Base-by-base conservation (phyloP, 2,113 vertebrate species). In the Solenodon paradoxus region DNA sequence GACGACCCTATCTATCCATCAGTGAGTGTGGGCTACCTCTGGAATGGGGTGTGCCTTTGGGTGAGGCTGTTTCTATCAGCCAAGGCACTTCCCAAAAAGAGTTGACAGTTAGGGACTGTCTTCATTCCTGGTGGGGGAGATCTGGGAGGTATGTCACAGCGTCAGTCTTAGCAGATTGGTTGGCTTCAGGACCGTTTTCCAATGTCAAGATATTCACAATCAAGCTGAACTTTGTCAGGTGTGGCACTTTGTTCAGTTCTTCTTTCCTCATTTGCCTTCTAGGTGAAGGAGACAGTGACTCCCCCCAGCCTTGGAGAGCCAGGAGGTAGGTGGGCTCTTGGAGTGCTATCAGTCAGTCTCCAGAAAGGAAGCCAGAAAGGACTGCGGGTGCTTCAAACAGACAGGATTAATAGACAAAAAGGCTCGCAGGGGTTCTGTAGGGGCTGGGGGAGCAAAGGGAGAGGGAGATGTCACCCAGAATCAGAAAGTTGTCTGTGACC, bases 1-100 rank as follows among this genome's bases (percentile, higher is more conserved):
- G 38, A 82, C 1, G 2, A 4, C 22, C 8, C 8, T 12, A 3
- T 4, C 7, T 7, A n/a, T 71, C 24, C 9, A 0, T 45, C 9
- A 0, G 0, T 51, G 42, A 2, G 32, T 47, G 19, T 42, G 6
- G 1, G 15, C 35, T 84, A 35, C n/a, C 3, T 35, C 49, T 92
- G 66, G 55, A 78, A 79, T 32, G 49, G 51, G 49, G 38, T 38
- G 8, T 32, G 42, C 47, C 64, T 47, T 80, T 8, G 13, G 20
- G 16, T 3, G 47, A 81, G 38, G 7, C 57, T 19, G 24, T 59
- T 94, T n/a, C 83, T 80, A 74, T 84, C 15, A n/a, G 51, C 66
- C 24, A 47, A 66, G n/a, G 30, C 22, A 45, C 10, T 90, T 64
- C 10, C 40, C 30, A 22, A 94, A 72, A 57, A 94, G 9, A 20